These are phyloP conservation scores for Lithophane leautieri DNA, from an alignment of 2,888 invertebrate species.

Conservation along the genomic window DNA sequence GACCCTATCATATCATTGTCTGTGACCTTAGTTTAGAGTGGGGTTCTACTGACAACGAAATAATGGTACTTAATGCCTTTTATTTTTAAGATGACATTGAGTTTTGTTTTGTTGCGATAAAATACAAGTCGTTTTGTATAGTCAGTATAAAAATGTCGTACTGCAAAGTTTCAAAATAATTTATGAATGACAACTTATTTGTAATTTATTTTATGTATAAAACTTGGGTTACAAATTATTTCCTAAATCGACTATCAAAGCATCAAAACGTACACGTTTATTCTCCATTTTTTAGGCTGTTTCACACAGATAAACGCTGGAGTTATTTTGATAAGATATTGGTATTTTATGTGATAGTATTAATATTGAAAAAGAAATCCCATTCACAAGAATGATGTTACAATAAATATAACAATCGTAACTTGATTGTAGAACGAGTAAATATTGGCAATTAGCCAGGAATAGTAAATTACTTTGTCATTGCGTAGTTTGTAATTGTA, in stretches of 20 bases:
- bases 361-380: no score
- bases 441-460: slow-evolving; percentile 38
- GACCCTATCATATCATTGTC: slow-evolving; percentile 63
- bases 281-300: no score
- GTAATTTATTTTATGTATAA: not conserved
- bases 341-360: not conserved
- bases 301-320: no score
- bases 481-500: not conserved
- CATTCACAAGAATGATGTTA: not conserved
- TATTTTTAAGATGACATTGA: not conserved
- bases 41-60: slow-evolving; percentile 45
- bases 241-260: no score
- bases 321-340: no score
- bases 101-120: not conserved
- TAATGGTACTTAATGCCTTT: not conserved
- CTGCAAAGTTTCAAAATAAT: not conserved
- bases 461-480: slow-evolving; percentile 18
- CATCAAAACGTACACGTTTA: no score
- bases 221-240: not conserved
- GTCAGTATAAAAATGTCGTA: not conserved
- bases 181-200: no score
- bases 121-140: not conserved
- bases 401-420: slow-evolving; percentile 9
- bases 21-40: slow-evolving; percentile 51
- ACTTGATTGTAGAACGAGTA: slow-evolving; percentile 18